Evolutionary conservation across 2,888 invertebrate species (phyloP).

Genomic region (Aleiodes leptofemur): DNA sequence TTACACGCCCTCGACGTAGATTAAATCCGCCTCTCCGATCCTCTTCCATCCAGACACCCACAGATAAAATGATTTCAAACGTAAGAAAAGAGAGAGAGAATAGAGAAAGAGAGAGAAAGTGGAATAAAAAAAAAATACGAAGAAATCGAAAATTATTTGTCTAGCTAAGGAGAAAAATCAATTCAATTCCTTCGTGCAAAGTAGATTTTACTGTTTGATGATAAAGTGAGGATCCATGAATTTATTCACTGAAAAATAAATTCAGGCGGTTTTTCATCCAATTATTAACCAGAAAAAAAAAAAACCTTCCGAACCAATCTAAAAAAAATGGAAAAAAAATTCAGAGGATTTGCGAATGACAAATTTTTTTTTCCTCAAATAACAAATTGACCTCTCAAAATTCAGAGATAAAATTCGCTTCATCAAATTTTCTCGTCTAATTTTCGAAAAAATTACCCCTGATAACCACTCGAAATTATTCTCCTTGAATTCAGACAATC

Average conservation of each 20-base stretch:
- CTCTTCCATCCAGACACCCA: constrained; percentile 9
- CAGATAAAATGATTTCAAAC: constrained; percentile 24
- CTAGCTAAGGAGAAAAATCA: constrained; percentile 35
- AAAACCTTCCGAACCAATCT: background rate
- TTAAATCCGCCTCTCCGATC: constrained; percentile 29
- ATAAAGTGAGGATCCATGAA: too few relatives aligned
- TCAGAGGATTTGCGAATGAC: too few relatives aligned
- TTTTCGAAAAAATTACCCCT: background rate
- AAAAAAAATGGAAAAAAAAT: too few relatives aligned
- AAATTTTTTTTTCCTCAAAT: too few relatives aligned
- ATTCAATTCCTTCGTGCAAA: constrained; percentile 20
- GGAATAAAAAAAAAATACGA: too few relatives aligned
- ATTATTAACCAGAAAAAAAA: background rate
- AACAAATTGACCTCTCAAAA: too few relatives aligned
- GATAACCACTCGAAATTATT: background rate
- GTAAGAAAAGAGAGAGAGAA: too few relatives aligned
- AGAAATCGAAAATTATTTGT: constrained; percentile 26
- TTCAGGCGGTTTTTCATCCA: background rate
- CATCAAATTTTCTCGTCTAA: background rate
- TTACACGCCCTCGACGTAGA: constrained; percentile 32
- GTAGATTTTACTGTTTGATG: constrained; percentile 2
- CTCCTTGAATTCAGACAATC: constrained; percentile 26
- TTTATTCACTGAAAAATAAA: background rate
- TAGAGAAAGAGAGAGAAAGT: too few relatives aligned
- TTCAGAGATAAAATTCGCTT: too few relatives aligned